Evolutionary conservation across 2,797 vertebrate species (phyloP).

Genomic region (Lophius americanus): DNA sequence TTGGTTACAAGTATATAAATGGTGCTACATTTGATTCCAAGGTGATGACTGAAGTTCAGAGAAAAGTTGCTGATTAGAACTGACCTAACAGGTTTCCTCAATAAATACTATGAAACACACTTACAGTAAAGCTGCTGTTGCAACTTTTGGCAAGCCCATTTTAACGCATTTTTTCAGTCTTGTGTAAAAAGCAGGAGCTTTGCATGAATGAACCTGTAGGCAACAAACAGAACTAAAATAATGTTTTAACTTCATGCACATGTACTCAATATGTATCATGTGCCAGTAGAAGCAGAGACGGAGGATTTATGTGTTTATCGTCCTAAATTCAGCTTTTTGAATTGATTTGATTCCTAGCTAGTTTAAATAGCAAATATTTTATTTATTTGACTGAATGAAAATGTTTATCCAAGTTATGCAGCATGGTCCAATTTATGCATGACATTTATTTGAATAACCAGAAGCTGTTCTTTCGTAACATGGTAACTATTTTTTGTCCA

Average conservation of each 20-base stretch:
- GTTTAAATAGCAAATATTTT: no score
- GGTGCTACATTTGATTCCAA: no score
- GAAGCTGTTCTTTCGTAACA: constrained; percentile 12
- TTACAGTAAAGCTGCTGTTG: constrained; percentile 6
- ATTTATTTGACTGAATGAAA: background rate
- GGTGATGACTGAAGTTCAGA: no score
- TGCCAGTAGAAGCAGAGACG: background rate
- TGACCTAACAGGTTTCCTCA: constrained; percentile 18
- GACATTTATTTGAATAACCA: constrained; percentile 7
- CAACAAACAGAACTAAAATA: constrained; percentile 6
- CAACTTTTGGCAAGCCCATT: constrained; percentile 4
- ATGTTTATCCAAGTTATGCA: constrained; percentile 2
- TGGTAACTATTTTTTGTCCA: background rate
- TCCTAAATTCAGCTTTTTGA: constrained; percentile 1
- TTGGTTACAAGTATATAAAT: no score
- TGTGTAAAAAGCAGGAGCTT: constrained; percentile 11
- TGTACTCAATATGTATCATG: background rate
- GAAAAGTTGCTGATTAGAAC: constrained; percentile 1
- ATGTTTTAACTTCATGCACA: constrained; percentile 6
- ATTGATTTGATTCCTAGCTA: no score
- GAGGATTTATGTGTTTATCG: background rate
- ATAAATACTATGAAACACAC: background rate
- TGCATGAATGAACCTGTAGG: constrained; percentile 31
- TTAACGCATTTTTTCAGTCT: constrained; percentile 12
- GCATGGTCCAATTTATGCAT: constrained; percentile 7